phyloP scores from a whole-genome alignment of 2,888 invertebrate species.

The Oithona nana region DNA sequence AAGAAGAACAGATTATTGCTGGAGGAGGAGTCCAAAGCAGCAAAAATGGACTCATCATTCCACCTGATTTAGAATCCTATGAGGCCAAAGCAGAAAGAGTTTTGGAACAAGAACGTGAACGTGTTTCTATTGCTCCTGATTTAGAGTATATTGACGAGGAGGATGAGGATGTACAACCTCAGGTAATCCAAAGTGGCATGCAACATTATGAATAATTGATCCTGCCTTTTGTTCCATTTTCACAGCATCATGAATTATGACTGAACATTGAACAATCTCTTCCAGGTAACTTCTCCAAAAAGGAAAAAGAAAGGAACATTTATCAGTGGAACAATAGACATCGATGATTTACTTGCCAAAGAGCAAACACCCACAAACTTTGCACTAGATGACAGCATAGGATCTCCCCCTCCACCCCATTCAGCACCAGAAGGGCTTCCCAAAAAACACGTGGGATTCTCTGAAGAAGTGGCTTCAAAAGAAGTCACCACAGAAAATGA shows the following conservation, averaged over 20 bases:
- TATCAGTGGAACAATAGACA: conserved; percentile 15
- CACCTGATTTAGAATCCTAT: conserved; percentile 6
- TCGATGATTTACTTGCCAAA: conserved; percentile 9
- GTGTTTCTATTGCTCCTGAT: neutral
- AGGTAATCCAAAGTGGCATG: neutral
- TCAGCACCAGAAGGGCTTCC: neutral
- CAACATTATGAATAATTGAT: neutral
- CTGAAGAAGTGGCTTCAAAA: neutral
- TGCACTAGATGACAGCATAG: neutral
- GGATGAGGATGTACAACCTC: neutral
- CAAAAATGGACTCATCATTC: neutral
- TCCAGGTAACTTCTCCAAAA: neutral
- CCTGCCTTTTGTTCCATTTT: no score
- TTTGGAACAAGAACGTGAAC: neutral
- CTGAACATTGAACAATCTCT: no score
- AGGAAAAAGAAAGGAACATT: conserved; percentile 5
- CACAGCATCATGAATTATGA: neutral
- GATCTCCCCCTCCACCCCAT: neutral
- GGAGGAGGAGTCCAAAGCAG: neutral
- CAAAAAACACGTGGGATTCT: neutral
- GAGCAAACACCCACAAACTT: neutral
- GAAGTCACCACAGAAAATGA: conserved; percentile 30
- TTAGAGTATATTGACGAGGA: conserved; percentile 3
- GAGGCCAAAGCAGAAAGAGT: conserved; percentile 4
- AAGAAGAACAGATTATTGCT: neutral